phyloP scores from a whole-genome alignment of 2,888 invertebrate species.

The Trilocha varians region DNA sequence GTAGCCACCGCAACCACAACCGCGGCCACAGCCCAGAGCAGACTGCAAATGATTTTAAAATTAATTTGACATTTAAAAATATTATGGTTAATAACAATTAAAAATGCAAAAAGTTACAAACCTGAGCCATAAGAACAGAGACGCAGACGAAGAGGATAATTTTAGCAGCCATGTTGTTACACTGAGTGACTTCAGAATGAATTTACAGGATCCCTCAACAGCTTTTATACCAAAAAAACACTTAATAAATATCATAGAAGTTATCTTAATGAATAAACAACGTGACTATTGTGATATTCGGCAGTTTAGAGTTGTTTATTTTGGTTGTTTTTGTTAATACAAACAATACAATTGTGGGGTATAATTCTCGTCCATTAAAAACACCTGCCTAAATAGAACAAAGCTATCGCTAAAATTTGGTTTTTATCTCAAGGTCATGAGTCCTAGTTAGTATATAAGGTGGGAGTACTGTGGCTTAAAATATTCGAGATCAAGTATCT shows the following conservation, averaged over 20 bases:
- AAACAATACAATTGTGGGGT: no score
- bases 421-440: not conserved
- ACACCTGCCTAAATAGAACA: no score
- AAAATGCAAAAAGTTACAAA: not conserved
- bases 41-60: not conserved
- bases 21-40: not conserved
- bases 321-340: not conserved
- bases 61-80: not conserved
- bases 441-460: not conserved
- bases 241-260: not conserved
- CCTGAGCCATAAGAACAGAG: slow-evolving; percentile 3
- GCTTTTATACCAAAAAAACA: not conserved
- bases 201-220: not conserved
- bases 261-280: not conserved
- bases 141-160: slow-evolving; percentile 4
- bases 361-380: no score
- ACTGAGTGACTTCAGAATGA: slow-evolving; percentile 4
- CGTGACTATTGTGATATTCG: not conserved
- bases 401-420: no score
- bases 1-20: not conserved
- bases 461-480: not conserved
- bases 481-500: not conserved
- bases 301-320: no score
- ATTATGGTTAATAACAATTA: not conserved
- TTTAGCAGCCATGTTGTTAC: slow-evolving; percentile 3